Percentiles rank a stretch among this genome's conserved stretches.
These are phyloP conservation scores for Notiomystis cincta DNA, from an alignment of 2,113 vertebrate species.

Conservation along the genomic window DNA sequence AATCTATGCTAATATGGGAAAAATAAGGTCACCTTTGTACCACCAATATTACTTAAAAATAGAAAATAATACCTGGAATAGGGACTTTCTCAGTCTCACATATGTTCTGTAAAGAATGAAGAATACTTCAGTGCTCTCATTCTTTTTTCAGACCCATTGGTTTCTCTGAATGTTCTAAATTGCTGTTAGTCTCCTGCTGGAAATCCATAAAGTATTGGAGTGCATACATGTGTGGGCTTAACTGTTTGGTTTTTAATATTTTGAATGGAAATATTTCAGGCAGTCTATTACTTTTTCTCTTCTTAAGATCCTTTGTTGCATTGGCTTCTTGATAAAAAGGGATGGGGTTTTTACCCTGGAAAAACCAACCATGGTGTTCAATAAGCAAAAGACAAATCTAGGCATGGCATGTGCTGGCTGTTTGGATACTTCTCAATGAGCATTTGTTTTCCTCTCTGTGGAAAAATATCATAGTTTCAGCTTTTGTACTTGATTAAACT, in stretches of 20 bases:
- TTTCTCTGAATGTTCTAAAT: background rate
- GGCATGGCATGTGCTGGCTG: background rate
- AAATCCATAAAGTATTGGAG: background rate
- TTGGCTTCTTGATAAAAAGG: background rate
- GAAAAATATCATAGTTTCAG: background rate
- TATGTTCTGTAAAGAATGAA: background rate
- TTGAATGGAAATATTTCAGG: background rate
- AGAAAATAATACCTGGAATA: background rate
- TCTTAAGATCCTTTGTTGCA: background rate
- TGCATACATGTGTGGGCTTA: background rate
- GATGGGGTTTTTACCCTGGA: background rate
- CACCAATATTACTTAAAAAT: background rate
- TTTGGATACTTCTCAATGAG: background rate
- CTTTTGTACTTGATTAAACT: background rate
- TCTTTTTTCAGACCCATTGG: background rate
- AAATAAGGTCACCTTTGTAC: background rate
- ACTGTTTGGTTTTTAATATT: background rate
- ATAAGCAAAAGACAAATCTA: background rate
- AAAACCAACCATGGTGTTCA: background rate
- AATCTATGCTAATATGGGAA: background rate
- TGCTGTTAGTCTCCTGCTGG: background rate
- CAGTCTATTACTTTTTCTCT: background rate
- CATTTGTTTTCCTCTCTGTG: background rate
- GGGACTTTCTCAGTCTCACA: background rate
- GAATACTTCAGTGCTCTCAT: background rate